Evolutionary conservation across 2,888 invertebrate genomes (phyloP).

Genomic region (Drosophila cognata): DNA sequence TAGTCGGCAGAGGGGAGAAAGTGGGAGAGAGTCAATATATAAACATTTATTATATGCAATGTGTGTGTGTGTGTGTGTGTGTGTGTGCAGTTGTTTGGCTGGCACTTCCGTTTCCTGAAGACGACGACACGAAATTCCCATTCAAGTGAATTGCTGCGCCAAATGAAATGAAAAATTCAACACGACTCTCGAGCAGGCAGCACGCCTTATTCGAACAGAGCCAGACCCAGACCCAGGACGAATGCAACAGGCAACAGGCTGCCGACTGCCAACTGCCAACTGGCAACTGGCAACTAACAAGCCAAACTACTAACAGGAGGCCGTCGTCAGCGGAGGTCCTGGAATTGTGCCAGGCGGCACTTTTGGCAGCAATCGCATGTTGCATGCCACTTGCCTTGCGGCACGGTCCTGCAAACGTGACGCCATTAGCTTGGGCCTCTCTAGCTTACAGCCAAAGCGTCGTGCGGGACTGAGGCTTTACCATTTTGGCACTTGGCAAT

Average conservation of each 20-base stretch:
- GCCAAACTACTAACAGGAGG: conserved; percentile 75
- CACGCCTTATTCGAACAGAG: conserved; percentile 42
- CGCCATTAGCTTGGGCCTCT: conserved; percentile 79
- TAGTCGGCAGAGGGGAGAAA: conserved; percentile 36
- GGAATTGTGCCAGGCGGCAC: conserved; percentile 82
- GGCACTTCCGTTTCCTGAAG: conserved; percentile 77
- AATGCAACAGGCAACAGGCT: conserved; percentile 71
- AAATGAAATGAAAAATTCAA: conserved; percentile 83
- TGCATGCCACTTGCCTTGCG: conserved; percentile 82
- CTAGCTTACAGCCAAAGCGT: conserved; percentile 10
- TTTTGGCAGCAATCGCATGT: conserved; percentile 83
- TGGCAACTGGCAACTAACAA: conserved; percentile 67
- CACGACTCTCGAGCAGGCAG: conserved; percentile 63
- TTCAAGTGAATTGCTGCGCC: conserved; percentile 83
- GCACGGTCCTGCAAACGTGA: conserved; percentile 79
- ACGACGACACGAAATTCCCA: conserved; percentile 79
- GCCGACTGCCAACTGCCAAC: conserved; percentile 24
- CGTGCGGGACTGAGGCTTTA: conserved; percentile 32
- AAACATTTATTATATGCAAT: conserved; percentile 74
- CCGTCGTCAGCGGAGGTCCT: conserved; percentile 48
- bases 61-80: conserved; percentile 39
- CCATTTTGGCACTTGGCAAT: conserved; percentile 61
- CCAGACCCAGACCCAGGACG: conserved; percentile 11
- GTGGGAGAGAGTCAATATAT: conserved; percentile 54
- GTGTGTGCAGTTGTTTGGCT: conserved; percentile 75